Evolutionary conservation across 2,888 invertebrate genomes (phyloP).

Genomic region (Cerastis rubricosa): DNA sequence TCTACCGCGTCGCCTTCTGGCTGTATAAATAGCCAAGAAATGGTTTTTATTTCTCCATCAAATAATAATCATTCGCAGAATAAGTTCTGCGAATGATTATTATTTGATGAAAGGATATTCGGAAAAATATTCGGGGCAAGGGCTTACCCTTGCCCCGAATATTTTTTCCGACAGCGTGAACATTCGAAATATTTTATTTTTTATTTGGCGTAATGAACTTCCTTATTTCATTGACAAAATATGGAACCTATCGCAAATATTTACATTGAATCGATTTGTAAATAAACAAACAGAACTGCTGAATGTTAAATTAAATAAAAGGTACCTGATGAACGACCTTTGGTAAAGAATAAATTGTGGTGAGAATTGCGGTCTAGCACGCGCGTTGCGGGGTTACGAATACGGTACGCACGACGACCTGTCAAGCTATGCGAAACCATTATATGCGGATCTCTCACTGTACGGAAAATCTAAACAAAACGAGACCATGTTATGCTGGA

Average conservation of each 20-base stretch:
- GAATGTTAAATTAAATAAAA: constrained; percentile 27
- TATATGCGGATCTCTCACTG: no score
- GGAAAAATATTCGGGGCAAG: no score
- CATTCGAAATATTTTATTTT: not conserved
- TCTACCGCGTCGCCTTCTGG: no score
- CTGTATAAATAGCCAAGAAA: not conserved
- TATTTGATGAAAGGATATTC: no score
- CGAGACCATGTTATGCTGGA: no score
- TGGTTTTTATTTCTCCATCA: not conserved
- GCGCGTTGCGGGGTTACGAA: constrained; percentile 28
- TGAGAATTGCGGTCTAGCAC: constrained; percentile 44
- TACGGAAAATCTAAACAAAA: no score
- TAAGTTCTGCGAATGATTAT: no score
- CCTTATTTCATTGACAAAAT: constrained; percentile 4
- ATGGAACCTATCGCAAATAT: constrained; percentile 18
- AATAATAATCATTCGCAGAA: not conserved
- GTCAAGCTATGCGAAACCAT: no score
- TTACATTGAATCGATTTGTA: constrained; percentile 5
- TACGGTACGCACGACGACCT: no score
- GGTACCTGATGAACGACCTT: constrained; percentile 14
- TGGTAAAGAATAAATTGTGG: constrained; percentile 26
- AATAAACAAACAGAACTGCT: constrained; percentile 26
- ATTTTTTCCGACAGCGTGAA: not conserved
- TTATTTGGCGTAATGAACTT: not conserved
- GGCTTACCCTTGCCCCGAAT: not conserved